Conservation (phyloP, 2,888 invertebrate genomes). For the Apamea sordens region DNA sequence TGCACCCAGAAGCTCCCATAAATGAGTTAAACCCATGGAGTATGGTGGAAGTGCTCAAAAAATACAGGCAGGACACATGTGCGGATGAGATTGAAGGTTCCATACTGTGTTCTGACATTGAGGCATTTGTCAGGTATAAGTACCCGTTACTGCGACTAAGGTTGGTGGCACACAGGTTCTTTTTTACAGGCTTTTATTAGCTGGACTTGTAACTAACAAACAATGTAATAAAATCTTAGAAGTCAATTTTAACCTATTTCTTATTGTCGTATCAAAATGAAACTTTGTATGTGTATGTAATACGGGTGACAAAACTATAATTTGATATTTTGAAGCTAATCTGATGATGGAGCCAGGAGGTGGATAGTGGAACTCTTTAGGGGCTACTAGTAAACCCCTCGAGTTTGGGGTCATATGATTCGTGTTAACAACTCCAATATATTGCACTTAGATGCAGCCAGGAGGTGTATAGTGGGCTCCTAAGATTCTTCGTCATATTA, state of each 20-base stretch:
- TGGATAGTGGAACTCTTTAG: no score
- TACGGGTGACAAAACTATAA: no score
- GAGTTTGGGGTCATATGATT: no score
- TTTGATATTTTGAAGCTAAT: no score
- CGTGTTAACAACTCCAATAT: no score
- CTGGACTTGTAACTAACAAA: not conserved
- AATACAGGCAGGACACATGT: slow-evolving; percentile 76
- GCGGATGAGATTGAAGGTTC: slow-evolving; percentile 69
- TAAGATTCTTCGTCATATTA: no score
- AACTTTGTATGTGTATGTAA: no score
- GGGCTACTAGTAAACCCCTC: no score
- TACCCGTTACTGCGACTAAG: slow-evolving; percentile 79
- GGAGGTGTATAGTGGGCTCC: no score
- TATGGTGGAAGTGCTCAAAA: slow-evolving; percentile 71
- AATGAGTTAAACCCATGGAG: slow-evolving; percentile 63
- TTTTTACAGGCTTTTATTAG: not conserved
- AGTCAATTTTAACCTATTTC: not conserved
- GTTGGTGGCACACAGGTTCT: slow-evolving; percentile 43
- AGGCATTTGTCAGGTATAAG: slow-evolving; percentile 75
- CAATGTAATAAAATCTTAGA: not conserved
- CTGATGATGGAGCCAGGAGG: no score
- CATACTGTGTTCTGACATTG: slow-evolving; percentile 71
- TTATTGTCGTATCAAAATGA: no score
- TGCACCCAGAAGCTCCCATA: slow-evolving; percentile 57
- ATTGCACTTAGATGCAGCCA: no score